Evolutionary conservation across 1,140 invertebrate genomes (phyloP).

Genomic region (Euwallacea fornicatus): DNA sequence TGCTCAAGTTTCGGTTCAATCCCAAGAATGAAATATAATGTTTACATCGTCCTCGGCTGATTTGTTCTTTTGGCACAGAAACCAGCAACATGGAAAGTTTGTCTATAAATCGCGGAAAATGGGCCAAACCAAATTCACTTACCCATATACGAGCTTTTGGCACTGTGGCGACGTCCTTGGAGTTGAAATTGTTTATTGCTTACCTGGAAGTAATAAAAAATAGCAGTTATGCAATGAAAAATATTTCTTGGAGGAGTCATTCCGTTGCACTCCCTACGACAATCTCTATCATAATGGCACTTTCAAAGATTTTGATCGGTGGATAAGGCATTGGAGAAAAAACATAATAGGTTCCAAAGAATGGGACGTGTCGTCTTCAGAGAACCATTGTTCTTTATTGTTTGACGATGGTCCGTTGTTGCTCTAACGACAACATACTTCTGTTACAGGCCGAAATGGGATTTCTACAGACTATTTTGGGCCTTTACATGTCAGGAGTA

Average conservation of each 20-base stretch:
- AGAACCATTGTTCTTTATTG: slow-evolving; percentile 28
- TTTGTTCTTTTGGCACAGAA: slow-evolving; percentile 5
- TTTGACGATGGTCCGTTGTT: slow-evolving; percentile 22
- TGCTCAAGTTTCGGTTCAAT: too few species aligned
- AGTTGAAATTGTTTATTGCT: slow-evolving; percentile 6
- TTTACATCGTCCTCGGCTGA: background rate
- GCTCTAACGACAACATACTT: slow-evolving; percentile 10
- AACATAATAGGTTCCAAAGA: slow-evolving; percentile 23
- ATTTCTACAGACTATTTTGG: background rate
- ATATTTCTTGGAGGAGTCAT: background rate
- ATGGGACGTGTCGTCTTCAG: slow-evolving; percentile 31
- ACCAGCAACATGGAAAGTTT: slow-evolving; percentile 8
- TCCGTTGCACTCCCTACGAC: background rate
- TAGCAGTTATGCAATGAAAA: background rate
- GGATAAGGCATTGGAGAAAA: slow-evolving; percentile 25
- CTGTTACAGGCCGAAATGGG: slow-evolving; percentile 8
- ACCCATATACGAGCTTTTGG: slow-evolving; percentile 17
- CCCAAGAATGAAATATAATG: background rate
- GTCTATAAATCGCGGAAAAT: slow-evolving; percentile 17
- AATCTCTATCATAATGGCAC: slow-evolving; percentile 19
- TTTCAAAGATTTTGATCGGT: slow-evolving; percentile 25
- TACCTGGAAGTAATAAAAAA: slow-evolving; percentile 28
- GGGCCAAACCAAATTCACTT: slow-evolving; percentile 14
- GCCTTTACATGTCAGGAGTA: too few species aligned
- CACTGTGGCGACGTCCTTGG: background rate